These are phyloP conservation scores for Petrocephalus schoutedeni DNA, from an alignment of 2,797 vertebrate species.

Conservation along the genomic window DNA sequence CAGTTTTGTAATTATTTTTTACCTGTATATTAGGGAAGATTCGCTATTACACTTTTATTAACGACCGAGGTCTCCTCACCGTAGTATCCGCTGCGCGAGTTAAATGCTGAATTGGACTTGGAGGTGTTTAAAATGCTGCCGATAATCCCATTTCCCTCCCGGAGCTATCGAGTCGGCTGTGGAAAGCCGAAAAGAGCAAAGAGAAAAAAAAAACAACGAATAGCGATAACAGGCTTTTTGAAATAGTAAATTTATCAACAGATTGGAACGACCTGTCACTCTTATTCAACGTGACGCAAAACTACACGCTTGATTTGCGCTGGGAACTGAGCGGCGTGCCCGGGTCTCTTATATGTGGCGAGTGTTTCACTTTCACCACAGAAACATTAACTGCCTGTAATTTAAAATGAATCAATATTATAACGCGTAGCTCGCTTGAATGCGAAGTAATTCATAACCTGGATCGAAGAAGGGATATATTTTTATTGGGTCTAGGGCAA, in stretches of 20 bases:
- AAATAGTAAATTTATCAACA: conserved; percentile 6
- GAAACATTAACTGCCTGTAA: not conserved
- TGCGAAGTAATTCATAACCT: not conserved
- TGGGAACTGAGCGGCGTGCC: not conserved
- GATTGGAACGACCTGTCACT: conserved; percentile 14
- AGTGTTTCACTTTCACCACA: not conserved
- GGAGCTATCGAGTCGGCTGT: conserved; percentile 25
- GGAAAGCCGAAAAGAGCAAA: not conserved
- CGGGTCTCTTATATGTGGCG: not conserved
- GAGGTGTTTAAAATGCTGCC: conserved; percentile 67
- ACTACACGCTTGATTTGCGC: conserved; percentile 32
- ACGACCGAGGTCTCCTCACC: conserved; percentile 60
- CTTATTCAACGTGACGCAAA: conserved; percentile 52
- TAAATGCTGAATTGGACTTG: conserved; percentile 67
- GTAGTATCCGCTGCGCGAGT: conserved; percentile 68
- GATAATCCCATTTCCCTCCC: conserved; percentile 78
- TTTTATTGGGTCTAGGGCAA: not conserved
- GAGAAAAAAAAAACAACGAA: not conserved
- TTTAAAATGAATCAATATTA: not conserved
- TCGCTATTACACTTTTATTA: conserved; percentile 54
- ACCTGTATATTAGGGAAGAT: conserved; percentile 46
- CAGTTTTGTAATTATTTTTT: conserved; percentile 29
- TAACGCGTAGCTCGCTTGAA: not conserved
- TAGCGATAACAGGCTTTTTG: not conserved
- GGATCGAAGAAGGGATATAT: not conserved